These are phyloP conservation scores for Molothrus aeneus DNA, from an alignment of 2,797 vertebrate genomes.

Conservation along the genomic window DNA sequence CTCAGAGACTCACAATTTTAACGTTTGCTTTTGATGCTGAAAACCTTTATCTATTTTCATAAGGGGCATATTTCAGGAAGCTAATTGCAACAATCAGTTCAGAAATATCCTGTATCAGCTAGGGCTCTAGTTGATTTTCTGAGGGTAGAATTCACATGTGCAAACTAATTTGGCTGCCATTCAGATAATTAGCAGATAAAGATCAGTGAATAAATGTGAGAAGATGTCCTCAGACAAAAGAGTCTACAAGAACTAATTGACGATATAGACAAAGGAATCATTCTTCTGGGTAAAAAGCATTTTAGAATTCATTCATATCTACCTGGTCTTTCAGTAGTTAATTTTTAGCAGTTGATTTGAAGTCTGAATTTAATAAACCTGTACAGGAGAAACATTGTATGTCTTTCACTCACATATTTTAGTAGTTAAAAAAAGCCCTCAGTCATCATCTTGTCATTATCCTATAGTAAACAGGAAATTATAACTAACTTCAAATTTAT, in stretches of 20 bases:
- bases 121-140: not conserved
- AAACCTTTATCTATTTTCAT: not conserved
- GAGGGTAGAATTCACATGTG: not conserved
- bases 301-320: not conserved
- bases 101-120: not conserved
- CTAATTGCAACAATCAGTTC: not conserved
- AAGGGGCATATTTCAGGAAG: not conserved
- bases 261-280: not conserved
- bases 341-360: not conserved
- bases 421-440: not conserved
- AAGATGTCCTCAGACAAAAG: not conserved
- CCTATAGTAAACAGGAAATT: not conserved
- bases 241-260: not conserved
- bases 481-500: not conserved
- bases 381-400: not conserved
- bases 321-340: not conserved
- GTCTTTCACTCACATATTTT: not conserved
- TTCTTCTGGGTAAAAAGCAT: not conserved
- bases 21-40: not conserved
- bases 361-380: not conserved
- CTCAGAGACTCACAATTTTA: not conserved
- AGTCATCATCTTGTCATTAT: not conserved
- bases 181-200: slow-evolving; percentile 3
- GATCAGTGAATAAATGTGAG: not conserved
- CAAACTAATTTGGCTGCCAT: not conserved